A percentile compares a stretch with the other conserved stretches of the same genome.
phyloP scores from a whole-genome alignment of 2,797 vertebrate genomes.

The Hydrolagus colliei region DNA sequence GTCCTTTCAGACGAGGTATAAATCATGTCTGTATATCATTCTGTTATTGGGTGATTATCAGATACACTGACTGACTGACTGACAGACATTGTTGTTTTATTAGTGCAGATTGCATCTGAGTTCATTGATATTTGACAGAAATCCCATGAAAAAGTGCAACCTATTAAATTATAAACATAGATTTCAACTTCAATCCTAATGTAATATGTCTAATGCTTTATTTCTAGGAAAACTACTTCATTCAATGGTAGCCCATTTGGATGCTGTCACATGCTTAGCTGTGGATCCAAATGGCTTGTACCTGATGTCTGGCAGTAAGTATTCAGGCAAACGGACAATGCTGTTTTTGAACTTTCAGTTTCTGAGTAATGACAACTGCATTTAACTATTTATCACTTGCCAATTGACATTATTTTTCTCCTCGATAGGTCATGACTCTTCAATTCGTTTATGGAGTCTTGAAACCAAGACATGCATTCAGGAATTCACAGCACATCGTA shows the following conservation, averaged over 20 bases:
- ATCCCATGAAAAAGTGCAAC: too few relatives aligned
- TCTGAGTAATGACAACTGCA: not conserved
- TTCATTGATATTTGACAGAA: too few relatives aligned
- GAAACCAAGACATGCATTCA: constrained; percentile 98
- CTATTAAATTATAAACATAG: too few relatives aligned
- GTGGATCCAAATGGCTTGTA: constrained; percentile 96
- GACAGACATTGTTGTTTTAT: too few relatives aligned
- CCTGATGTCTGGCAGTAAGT: constrained; percentile 98
- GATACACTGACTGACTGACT: too few relatives aligned
- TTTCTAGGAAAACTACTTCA: constrained; percentile 82
- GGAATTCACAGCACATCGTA: constrained; percentile 95
- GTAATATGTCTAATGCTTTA: constrained; percentile 35
- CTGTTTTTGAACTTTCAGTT: constrained; percentile 23
- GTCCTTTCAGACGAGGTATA: too few relatives aligned
- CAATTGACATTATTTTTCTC: not conserved
- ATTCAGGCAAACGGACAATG: constrained; percentile 38
- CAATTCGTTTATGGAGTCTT: constrained; percentile 95
- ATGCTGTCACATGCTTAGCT: constrained; percentile 92
- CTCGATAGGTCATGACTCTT: constrained; percentile 86
- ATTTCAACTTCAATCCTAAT: not conserved
- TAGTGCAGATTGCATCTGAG: too few relatives aligned
- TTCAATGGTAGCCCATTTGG: constrained; percentile 95
- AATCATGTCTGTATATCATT: too few relatives aligned
- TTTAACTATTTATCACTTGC: not conserved
- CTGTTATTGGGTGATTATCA: too few relatives aligned